Percentiles rank a stretch among this genome's conserved stretches.
Conservation (phyloP, 2,888 invertebrate species). For the Zygogramma bicolorata region DNA sequence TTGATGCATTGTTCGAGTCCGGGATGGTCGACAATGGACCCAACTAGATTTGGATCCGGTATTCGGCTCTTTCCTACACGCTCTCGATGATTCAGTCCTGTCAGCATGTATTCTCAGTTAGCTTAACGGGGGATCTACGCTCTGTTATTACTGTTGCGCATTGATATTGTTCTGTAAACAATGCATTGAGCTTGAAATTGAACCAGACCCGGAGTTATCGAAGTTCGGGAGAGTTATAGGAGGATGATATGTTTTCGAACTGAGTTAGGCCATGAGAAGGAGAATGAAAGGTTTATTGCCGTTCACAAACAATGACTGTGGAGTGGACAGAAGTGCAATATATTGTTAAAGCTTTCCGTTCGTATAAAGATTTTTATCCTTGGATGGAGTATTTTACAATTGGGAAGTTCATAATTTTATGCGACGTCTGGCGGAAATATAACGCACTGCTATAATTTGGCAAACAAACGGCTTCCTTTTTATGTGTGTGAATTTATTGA, state of each 20-base stretch:
- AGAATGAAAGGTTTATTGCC: background rate
- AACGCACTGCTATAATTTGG: too few relatives aligned
- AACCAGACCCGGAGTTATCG: background rate
- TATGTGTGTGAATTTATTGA: too few relatives aligned
- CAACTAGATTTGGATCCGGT: slow-evolving; percentile 9
- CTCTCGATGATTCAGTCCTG: slow-evolving; percentile 31
- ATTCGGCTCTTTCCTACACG: slow-evolving; percentile 30
- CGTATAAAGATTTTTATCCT: too few relatives aligned
- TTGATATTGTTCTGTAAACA: slow-evolving; percentile 20
- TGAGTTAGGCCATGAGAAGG: background rate
- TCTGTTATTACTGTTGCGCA: slow-evolving; percentile 11
- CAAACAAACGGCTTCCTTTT: too few relatives aligned
- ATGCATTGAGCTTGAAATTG: background rate
- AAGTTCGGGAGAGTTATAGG: background rate
- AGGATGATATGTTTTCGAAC: background rate
- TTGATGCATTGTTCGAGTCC: slow-evolving; percentile 33
- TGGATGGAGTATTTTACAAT: too few relatives aligned
- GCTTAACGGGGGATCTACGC: slow-evolving; percentile 7
- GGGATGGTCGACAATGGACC: slow-evolving; percentile 22
- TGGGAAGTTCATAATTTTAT: too few relatives aligned
- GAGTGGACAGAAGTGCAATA: too few relatives aligned
- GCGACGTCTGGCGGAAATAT: too few relatives aligned
- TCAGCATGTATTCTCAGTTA: slow-evolving; percentile 18
- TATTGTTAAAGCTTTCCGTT: too few relatives aligned
- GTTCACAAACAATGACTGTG: too few relatives aligned